A percentile compares a stretch with the other conserved stretches of the same genome.
phyloP scores from a whole-genome alignment of 2,797 vertebrate species.

The Psittacula echo region DNA sequence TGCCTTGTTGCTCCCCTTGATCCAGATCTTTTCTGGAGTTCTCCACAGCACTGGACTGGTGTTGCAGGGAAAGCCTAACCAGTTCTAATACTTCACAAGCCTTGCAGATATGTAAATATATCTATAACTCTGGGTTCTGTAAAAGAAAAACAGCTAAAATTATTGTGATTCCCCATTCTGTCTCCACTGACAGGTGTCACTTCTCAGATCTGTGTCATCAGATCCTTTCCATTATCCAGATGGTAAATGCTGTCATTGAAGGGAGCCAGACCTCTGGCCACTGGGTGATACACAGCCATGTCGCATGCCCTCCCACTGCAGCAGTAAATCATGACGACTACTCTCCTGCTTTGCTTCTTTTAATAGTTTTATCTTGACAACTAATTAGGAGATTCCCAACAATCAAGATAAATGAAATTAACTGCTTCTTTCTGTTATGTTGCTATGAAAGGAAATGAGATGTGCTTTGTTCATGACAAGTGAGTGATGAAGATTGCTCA shows the following conservation, averaged over 20 bases:
- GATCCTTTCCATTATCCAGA: not conserved
- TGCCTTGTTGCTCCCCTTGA: not conserved
- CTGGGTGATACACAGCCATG: accelerated
- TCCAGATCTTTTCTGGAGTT: not conserved
- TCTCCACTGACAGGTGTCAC: not conserved
- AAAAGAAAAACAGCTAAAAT: not conserved
- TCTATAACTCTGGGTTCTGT: not conserved
- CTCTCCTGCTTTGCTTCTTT: not conserved
- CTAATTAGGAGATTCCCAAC: not conserved
- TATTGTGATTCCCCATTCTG: accelerated
- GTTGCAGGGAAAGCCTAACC: not conserved
- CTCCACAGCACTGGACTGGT: not conserved
- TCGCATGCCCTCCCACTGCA: accelerated
- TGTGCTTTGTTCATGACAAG: not conserved
- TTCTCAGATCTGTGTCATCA: not conserved
- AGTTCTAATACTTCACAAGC: not conserved
- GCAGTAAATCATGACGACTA: accelerated
- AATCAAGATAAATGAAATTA: not conserved
- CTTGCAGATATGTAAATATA: not conserved
- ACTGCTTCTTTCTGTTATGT: not conserved
- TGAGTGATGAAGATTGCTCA: not conserved
- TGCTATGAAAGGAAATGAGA: not conserved
- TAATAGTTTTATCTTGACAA: not conserved
- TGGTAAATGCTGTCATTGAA: accelerated
- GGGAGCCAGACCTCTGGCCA: not conserved